Base-by-base conservation (phyloP, 2,888 invertebrate species). In the Hemicrepidius hirtus region DNA sequence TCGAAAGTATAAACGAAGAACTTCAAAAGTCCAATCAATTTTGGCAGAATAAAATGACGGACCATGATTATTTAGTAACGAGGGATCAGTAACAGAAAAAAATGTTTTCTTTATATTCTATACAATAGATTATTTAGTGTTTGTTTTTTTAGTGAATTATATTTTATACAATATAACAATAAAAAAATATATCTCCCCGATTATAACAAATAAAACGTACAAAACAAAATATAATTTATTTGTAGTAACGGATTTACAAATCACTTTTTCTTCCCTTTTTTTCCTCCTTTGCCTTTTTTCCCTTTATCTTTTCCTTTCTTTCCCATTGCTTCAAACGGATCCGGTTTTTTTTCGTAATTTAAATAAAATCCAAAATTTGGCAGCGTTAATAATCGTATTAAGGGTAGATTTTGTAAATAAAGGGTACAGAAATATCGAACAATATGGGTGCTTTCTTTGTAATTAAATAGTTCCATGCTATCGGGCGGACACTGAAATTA, bases 331-430 rank as follows among this genome's bases (percentile, higher is more conserved):
- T 66, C 81, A 18, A 78, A 71, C 0, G 71, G 71, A 32, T 71
- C 79, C 3, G 80, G 79, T 65, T 81, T 80, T 20, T 83, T 60
- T 60, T 78, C 77, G 68, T 83, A 85, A 60, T 81, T 78, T 28
- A 84, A 74, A 65, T 81, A 73, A 49, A 86, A 79, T 37, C 81
- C 84, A 78, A 84, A 86, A 76, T 85, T 86, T 10, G 86, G 86
- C 32, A 85, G 73, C 69, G 82, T 81, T 59, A 86, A 67, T 53
- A 84, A 77, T 74, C 84, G 75, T 13, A 86, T 82, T 9, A 87
- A 75, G 0, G 86, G 86, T 53, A 86, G 76, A 77, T 86, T 85
- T 68, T 85, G 78, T 46, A 86, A 70, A 75, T 86, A 87, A 7
- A 84, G 64, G 70, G 77, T 82, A 69, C 83, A 84, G 73, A 86